Percentiles rank a stretch among this genome's conserved stretches.
These are phyloP conservation scores for Saguinus imperator DNA, from an alignment of 2,113 vertebrate species.

Conservation along the genomic window DNA sequence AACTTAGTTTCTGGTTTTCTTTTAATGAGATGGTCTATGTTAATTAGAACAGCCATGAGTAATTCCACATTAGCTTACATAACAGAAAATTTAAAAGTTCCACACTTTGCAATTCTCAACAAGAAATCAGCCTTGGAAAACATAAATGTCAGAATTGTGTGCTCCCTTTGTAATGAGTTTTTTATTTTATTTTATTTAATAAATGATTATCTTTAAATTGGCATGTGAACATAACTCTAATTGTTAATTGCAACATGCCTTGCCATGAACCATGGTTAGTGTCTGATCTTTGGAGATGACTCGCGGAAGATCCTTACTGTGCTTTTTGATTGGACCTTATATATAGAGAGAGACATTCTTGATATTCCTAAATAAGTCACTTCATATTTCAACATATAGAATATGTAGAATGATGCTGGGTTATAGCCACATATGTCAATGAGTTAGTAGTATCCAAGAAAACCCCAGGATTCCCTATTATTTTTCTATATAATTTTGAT, in stretches of 20 bases:
- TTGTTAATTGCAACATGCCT: neutral
- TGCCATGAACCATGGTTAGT: neutral
- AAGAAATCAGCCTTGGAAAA: neutral
- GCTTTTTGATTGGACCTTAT: neutral
- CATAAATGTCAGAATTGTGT: neutral
- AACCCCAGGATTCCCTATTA: neutral
- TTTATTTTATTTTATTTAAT: neutral
- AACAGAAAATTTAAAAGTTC: constrained; percentile 32
- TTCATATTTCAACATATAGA: neutral
- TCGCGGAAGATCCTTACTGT: neutral
- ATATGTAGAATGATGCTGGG: neutral
- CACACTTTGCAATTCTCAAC: neutral
- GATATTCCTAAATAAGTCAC: neutral
- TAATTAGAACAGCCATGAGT: neutral
- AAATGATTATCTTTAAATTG: neutral
- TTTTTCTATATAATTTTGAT: constrained; percentile 8
- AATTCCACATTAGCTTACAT: neutral
- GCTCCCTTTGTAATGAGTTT: neutral
- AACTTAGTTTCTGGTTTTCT: neutral
- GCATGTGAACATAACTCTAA: neutral
- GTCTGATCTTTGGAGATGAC: neutral
- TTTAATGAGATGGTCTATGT: neutral
- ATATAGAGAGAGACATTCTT: neutral
- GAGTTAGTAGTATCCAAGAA: neutral
- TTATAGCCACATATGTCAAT: neutral